Base-by-base conservation (phyloP, 2,797 vertebrate species). In the Enteromius radiatus region DNA sequence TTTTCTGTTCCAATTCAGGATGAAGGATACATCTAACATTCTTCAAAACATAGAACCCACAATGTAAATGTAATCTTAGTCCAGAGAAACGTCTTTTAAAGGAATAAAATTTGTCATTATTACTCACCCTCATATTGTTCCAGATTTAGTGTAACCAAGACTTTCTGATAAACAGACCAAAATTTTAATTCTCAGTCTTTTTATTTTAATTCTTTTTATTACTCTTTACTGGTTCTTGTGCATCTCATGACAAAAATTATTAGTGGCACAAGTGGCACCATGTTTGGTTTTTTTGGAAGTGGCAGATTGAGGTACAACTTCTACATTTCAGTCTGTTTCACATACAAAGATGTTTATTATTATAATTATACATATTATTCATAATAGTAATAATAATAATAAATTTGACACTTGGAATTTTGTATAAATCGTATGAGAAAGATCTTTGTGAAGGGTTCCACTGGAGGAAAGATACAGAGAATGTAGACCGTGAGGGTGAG, bases 21-120 rank as follows among this genome's bases (percentile, higher is more conserved):
- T 96, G 92, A 94, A 96, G 89, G 94, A 96, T 89, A 96, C 96
- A 14, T 86, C 94, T 91, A 84, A 92, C 93, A 91, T 97, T 70
- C 64, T 80, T 6, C 49, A 70, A 70, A 80, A 70, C 38, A 23
- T 63, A 61, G 74, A 83, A 31, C 81, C 75, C 0, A 38, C 74
- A 28, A 76, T 61, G n/a, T 49, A 4, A 83, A 59, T 70, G 1
- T 36, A 15, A 70, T 59, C n/a, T 12, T 17, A 26, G 3, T 11
- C 8, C 41, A 41, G 14, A 31, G 14, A 17, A 63, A 31, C 1
- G 6, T 19, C 19, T 41, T 28, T 56, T 15, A 23, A 38, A 47
- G 15, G 5, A 71, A 49, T 49, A 2, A 5, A 14, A 31, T n/a
- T 1, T 36, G 9, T 74, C 19, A n/a, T 33, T 31, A 33, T 71